These are phyloP conservation scores for Lepidochrysops patricia DNA, from an alignment of 2,888 invertebrate species.

Conservation along the genomic window DNA sequence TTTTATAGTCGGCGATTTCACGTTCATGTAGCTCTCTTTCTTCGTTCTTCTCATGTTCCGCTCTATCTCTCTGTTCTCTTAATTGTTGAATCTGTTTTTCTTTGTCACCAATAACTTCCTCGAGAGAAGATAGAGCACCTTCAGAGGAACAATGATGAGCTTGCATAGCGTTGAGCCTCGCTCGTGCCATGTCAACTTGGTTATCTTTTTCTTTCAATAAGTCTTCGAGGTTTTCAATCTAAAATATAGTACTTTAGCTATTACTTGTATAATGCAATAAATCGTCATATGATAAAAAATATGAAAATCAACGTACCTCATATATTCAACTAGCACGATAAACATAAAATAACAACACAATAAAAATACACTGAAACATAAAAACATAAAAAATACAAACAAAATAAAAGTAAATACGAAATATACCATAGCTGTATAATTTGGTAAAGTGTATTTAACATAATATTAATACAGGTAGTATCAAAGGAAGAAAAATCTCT, in stretches of 20 bases:
- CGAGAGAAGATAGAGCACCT: constrained; percentile 92
- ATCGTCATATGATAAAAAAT: constrained; percentile 19
- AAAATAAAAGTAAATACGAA: constrained; percentile 12
- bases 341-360: constrained; percentile 19
- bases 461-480: neutral
- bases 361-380: constrained; percentile 22
- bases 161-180: constrained; percentile 92
- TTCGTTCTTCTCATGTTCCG: constrained; percentile 96
- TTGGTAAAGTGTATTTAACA: neutral
- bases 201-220: constrained; percentile 97
- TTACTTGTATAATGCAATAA: neutral
- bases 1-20: constrained; percentile 95
- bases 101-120: constrained; percentile 96
- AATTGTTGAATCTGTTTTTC: constrained; percentile 97
- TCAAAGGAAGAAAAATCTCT: neutral
- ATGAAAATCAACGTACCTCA: constrained; percentile 26
- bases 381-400: constrained; percentile 18
- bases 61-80: constrained; percentile 94
- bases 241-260: constrained; percentile 27
- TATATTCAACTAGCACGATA: constrained; percentile 22
- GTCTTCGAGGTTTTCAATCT: constrained; percentile 99
- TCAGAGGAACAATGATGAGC: constrained; percentile 95
- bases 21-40: constrained; percentile 95
- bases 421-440: constrained; percentile 14
- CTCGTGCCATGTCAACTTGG: constrained; percentile 96